Evolutionary conservation across 2,888 invertebrate genomes (phyloP).

Genomic region (Pachycephus smyrnensis): DNA sequence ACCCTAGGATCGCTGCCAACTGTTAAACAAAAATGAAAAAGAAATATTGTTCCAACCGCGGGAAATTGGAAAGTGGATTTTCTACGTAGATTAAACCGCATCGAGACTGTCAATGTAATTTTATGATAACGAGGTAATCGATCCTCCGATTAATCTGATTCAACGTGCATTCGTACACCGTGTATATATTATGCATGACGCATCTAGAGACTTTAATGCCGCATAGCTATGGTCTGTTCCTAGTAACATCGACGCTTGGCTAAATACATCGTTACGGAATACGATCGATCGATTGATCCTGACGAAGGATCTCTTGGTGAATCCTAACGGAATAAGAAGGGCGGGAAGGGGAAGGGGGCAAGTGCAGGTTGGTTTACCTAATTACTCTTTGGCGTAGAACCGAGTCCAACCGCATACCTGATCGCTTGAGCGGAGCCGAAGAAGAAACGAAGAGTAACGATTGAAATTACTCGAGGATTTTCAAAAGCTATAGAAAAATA

Average conservation of each 20-base stretch:
- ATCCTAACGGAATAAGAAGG: background rate
- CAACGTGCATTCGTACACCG: background rate
- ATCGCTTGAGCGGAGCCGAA: background rate
- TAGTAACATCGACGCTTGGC: background rate
- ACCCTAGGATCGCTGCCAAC: background rate
- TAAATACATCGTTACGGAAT: background rate
- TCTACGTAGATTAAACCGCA: background rate
- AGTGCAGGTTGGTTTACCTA: background rate
- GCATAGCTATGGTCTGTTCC: background rate
- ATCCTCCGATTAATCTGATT: background rate
- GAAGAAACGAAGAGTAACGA: background rate
- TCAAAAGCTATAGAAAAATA: background rate
- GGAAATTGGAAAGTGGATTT: background rate
- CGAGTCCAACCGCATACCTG: constrained; percentile 3
- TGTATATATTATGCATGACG: background rate
- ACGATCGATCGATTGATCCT: constrained; percentile 4
- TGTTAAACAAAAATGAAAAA: background rate
- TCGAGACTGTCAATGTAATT: background rate
- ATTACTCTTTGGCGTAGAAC: constrained; percentile 9
- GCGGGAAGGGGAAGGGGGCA: background rate
- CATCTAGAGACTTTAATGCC: background rate
- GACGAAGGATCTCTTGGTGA: background rate
- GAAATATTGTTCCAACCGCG: background rate
- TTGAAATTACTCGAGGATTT: background rate
- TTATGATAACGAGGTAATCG: background rate